Conservation (phyloP, 2,888 invertebrate species). For the Sturmia bella region DNA sequence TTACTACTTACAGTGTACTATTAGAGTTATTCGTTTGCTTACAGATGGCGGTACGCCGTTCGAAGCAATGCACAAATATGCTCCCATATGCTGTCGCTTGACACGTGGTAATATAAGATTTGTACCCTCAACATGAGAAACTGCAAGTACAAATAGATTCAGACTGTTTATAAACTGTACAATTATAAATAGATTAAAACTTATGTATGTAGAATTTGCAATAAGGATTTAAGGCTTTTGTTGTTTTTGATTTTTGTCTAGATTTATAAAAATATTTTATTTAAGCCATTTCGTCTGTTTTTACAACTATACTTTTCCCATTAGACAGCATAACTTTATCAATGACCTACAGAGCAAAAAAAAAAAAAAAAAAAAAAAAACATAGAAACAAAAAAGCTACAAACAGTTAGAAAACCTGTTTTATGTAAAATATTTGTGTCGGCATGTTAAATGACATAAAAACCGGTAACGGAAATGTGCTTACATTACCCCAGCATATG, state of each 20-base stretch:
- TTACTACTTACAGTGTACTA: conserved; percentile 88
- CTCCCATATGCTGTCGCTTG: conserved; percentile 90
- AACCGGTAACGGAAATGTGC: conserved; percentile 79
- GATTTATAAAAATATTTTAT: not conserved
- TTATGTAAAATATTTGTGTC: conserved; percentile 66
- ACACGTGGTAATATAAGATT: conserved; percentile 87
- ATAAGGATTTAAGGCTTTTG: not conserved
- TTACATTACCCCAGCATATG: conserved; percentile 78
- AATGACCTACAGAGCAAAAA: not conserved
- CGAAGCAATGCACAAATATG: conserved; percentile 90
- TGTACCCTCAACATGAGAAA: conserved; percentile 86
- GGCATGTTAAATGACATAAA: conserved; percentile 70
- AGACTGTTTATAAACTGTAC: not conserved
- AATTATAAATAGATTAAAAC: conserved; percentile 17
- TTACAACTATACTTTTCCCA: not conserved
- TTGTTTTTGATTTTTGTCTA: not conserved
- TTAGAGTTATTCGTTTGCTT: conserved; percentile 93
- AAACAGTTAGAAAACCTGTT: conserved; percentile 29
- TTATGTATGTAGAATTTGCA: not conserved
- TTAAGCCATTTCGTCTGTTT: not conserved
- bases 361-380: too few species aligned
- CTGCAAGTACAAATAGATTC: conserved; percentile 79
- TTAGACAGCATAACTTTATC: not conserved
- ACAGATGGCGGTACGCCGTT: conserved; percentile 94
- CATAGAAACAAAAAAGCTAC: too few species aligned